Evolutionary conservation across 2,113 vertebrate species (phyloP).

Genomic region (Entelurus aequoreus): DNA sequence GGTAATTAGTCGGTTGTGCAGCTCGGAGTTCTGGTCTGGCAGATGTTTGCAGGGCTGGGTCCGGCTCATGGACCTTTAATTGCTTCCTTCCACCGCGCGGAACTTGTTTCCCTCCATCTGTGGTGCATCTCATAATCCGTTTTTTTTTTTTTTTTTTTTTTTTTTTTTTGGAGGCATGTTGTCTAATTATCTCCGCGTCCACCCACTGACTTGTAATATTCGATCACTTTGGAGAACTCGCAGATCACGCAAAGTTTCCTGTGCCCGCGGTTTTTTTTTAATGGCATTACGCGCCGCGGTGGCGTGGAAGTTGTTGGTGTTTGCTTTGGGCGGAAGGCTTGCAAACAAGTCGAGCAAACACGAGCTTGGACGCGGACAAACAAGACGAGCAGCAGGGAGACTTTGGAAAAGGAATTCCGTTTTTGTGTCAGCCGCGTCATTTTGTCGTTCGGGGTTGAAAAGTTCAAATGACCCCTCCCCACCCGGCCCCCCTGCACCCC

Average conservation of each 20-base stretch:
- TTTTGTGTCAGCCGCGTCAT: constrained; percentile 62
- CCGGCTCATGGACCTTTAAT: constrained; percentile 71
- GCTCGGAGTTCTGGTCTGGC: constrained; percentile 63
- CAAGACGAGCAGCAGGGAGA: constrained; percentile 38
- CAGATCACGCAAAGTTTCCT: constrained; percentile 53
- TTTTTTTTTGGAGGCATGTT: constrained; percentile 40
- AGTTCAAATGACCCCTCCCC: constrained; percentile 58
- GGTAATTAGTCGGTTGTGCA: constrained; percentile 67
- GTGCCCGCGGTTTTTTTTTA: constrained; percentile 15
- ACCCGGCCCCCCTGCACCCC: background rate
- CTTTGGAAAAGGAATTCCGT: constrained; percentile 57
- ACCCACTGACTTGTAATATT: constrained; percentile 56
- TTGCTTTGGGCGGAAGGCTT: constrained; percentile 43
- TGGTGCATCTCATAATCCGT: constrained; percentile 67
- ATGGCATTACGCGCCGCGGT: constrained; percentile 23
- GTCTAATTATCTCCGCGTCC: constrained; percentile 67
- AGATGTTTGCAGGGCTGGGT: constrained; percentile 71
- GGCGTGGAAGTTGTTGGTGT: constrained; percentile 38
- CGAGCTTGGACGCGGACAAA: constrained; percentile 47
- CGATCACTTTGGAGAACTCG: constrained; percentile 57
- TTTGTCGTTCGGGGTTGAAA: constrained; percentile 60
- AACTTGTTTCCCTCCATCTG: constrained; percentile 71
- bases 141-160: constrained; percentile 44
- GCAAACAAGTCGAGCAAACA: constrained; percentile 67
- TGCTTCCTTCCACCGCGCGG: constrained; percentile 68